Evolutionary conservation across 2,797 vertebrate species (phyloP).

Genomic region (Microctenopoma stevenorrisi): DNA sequence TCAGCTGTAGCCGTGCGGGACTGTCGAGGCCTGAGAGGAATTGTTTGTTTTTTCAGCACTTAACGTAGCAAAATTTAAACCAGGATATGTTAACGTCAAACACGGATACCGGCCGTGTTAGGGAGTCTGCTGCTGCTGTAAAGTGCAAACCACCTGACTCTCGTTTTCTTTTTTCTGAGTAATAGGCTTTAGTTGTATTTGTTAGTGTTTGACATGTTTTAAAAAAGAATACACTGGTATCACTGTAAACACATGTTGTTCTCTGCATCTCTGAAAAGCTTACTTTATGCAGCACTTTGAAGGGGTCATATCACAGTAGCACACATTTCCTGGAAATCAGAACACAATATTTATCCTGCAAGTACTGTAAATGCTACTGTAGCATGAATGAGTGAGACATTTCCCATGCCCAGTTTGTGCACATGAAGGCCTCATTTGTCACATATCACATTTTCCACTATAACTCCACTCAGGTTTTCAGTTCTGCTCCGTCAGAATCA

Average conservation of each 20-base stretch:
- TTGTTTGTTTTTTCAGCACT: slow-evolving; percentile 61
- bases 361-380: slow-evolving; percentile 80
- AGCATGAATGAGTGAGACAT: slow-evolving; percentile 66
- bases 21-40: slow-evolving; percentile 30
- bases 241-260: slow-evolving; percentile 26
- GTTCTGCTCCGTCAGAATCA: slow-evolving; percentile 73
- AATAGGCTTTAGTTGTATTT: slow-evolving; percentile 31
- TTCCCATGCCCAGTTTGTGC: slow-evolving; percentile 53
- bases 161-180: slow-evolving; percentile 20
- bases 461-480: slow-evolving; percentile 83
- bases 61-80: slow-evolving; percentile 73
- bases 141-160: slow-evolving; percentile 38
- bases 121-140: slow-evolving; percentile 43
- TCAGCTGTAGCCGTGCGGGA: slow-evolving; percentile 49
- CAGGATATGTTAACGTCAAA: slow-evolving; percentile 54
- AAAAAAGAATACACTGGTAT: slow-evolving; percentile 19
- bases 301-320: slow-evolving; percentile 70
- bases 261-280: slow-evolving; percentile 36
- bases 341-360: slow-evolving; percentile 60
- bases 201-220: slow-evolving; percentile 16
- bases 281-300: slow-evolving; percentile 66
- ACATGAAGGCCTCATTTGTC: slow-evolving; percentile 60
- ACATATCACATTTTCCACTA: slow-evolving; percentile 75
- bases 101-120: slow-evolving; percentile 25
- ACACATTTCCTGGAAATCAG: slow-evolving; percentile 56